Conservation (phyloP, 1,140 invertebrate species). For the Saxidomus purpurata region DNA sequence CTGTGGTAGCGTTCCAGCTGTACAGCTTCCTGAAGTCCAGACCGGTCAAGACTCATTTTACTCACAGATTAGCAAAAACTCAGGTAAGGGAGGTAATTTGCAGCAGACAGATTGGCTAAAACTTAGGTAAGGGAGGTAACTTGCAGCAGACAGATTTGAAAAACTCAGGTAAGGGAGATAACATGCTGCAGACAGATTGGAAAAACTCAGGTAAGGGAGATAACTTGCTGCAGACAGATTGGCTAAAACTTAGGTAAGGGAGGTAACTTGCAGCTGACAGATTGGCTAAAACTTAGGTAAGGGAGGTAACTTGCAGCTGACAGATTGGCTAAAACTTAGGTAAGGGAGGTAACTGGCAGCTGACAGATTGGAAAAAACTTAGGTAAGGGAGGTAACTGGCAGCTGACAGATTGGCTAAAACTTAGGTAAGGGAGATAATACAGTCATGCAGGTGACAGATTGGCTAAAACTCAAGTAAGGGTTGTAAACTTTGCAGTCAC, state of each 20-base stretch:
- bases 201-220: too few species aligned
- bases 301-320: too few species aligned
- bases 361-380: conserved; percentile 94
- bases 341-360: too few species aligned
- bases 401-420: conserved; percentile 95
- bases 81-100: conserved; percentile 91
- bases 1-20: conserved; percentile 99
- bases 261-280: too few species aligned
- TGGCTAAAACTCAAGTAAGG: too few species aligned
- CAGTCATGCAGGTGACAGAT: too few species aligned
- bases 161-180: conserved; percentile 90
- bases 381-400: conserved; percentile 90
- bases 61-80: conserved; percentile 94
- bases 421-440: conserved; percentile 90
- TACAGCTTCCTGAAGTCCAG: conserved; percentile 98
- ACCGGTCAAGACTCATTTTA: conserved; percentile 93
- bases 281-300: too few species aligned
- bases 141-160: conserved; percentile 96
- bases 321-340: conserved; percentile 86
- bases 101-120: conserved; percentile 94
- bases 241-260: too few species aligned
- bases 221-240: too few species aligned
- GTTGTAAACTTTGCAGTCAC: too few species aligned
- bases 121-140: conserved; percentile 90
- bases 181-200: too few species aligned